Conservation (phyloP, 2,113 vertebrate genomes). For the Pomatostomus ruficeps region DNA sequence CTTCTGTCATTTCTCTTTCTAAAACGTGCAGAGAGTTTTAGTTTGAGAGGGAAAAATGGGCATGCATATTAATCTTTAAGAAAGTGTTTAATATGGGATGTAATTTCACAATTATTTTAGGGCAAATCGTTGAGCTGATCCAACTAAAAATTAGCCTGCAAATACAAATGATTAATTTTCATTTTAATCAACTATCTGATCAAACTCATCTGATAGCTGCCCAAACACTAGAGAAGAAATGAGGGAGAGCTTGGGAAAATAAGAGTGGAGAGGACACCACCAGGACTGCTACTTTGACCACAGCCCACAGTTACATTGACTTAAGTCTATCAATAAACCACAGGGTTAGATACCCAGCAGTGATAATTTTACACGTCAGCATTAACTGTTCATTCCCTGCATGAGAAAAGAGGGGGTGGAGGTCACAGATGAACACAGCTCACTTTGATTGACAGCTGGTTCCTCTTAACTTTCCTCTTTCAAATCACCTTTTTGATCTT, state of each 20-base stretch:
- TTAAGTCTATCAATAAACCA: conserved; percentile 47
- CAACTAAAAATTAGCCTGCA: neutral
- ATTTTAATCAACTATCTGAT: conserved; percentile 8
- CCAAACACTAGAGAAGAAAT: neutral
- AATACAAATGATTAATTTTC: conserved; percentile 45
- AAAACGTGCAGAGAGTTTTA: neutral
- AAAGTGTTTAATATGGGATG: neutral
- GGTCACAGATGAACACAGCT: conserved; percentile 51
- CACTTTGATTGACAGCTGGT: conserved; percentile 26
- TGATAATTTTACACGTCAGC: conserved; percentile 40
- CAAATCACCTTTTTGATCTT: conserved; percentile 11
- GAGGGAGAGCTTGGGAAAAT: conserved; percentile 56
- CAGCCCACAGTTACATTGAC: conserved; percentile 29
- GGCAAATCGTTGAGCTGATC: conserved; percentile 6
- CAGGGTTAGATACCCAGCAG: conserved; percentile 28
- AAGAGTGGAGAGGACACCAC: conserved; percentile 38
- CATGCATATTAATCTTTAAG: neutral
- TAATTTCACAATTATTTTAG: neutral
- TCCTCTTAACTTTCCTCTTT: conserved; percentile 18
- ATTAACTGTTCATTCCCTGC: conserved; percentile 37
- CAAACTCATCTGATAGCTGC: neutral
- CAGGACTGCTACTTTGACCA: conserved; percentile 26
- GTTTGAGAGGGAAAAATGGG: neutral
- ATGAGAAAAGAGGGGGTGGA: conserved; percentile 62
- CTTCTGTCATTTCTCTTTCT: neutral